Conservation (phyloP, 53 echinoderm and acorn worm genomes). For the Antedon mediterranea region DNA sequence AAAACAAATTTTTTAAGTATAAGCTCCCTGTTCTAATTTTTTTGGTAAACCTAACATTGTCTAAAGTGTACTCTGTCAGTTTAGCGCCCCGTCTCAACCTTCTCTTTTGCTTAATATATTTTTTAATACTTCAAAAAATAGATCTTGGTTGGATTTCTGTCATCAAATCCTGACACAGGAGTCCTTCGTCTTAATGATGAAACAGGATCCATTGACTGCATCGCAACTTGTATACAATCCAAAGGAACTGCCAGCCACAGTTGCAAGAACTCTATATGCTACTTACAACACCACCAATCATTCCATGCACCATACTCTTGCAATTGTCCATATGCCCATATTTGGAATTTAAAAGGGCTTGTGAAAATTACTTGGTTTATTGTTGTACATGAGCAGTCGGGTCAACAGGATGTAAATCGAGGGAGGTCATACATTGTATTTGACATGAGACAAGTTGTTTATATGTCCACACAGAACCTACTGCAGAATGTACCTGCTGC, state of each 20-base stretch:
- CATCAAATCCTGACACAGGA: neutral
- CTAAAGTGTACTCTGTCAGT: no score
- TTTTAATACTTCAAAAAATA: neutral
- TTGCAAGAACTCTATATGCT: neutral
- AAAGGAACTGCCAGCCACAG: neutral
- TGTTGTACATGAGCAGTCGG: neutral
- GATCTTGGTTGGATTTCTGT: neutral
- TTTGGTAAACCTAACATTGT: no score
- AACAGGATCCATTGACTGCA: neutral
- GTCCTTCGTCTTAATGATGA: neutral
- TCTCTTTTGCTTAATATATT: no score
- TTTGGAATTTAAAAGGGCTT: neutral
- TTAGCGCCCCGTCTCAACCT: no score
- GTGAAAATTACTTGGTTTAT: neutral
- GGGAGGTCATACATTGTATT: neutral
- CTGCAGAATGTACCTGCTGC: neutral
- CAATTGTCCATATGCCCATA: neutral
- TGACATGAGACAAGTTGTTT: neutral
- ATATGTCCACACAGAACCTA: neutral
- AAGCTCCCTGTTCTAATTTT: no score
- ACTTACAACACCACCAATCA: neutral
- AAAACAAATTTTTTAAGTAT: no score
- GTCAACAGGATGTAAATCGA: neutral
- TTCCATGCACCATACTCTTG: neutral
- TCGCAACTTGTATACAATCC: neutral